These are phyloP conservation scores for Polypterus senegalus DNA, from an alignment of 2,113 vertebrate genomes.

Conservation along the genomic window DNA sequence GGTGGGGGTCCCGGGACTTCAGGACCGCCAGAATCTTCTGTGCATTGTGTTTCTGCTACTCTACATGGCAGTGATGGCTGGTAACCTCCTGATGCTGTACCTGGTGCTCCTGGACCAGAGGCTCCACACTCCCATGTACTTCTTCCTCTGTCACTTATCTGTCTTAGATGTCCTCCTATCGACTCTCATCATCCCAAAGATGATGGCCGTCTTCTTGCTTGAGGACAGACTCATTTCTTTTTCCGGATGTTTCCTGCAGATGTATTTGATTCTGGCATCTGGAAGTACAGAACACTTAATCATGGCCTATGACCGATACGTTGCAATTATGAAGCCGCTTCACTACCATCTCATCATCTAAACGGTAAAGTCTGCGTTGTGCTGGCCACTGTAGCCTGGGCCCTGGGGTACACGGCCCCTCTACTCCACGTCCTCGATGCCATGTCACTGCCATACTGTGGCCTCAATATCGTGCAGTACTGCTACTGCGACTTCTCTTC, in stretches of 20 bases:
- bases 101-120: not conserved
- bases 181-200: slow-evolving; percentile 24
- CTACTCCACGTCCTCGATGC: slow-evolving; percentile 29
- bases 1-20: slow-evolving; percentile 12
- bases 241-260: slow-evolving; percentile 17
- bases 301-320: slow-evolving; percentile 23
- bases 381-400: slow-evolving; percentile 20
- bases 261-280: slow-evolving; percentile 22
- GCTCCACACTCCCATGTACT: slow-evolving; percentile 23
- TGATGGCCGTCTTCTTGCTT: slow-evolving; percentile 22
- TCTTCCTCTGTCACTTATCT: slow-evolving; percentile 22
- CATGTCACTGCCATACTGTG: slow-evolving; percentile 27
- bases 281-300: slow-evolving; percentile 23
- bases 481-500: not conserved
- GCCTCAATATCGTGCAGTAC: not conserved
- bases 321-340: slow-evolving; percentile 31
- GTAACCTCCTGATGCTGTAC: slow-evolving; percentile 17
- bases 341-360: slow-evolving; percentile 31
- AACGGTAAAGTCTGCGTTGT: slow-evolving; percentile 19
- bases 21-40: slow-evolving; percentile 7
- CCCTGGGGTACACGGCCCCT: slow-evolving; percentile 17
- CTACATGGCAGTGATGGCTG: slow-evolving; percentile 4
- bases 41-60: slow-evolving; percentile 16
- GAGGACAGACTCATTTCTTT: slow-evolving; percentile 21
- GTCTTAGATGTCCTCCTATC: slow-evolving; percentile 21